Percentiles rank a stretch among this genome's conserved stretches.
Evolutionary conservation across 37 sponge, comb jelly and placozoan genomes (phyloP).

Genomic region (Spongilla lacustris): DNA sequence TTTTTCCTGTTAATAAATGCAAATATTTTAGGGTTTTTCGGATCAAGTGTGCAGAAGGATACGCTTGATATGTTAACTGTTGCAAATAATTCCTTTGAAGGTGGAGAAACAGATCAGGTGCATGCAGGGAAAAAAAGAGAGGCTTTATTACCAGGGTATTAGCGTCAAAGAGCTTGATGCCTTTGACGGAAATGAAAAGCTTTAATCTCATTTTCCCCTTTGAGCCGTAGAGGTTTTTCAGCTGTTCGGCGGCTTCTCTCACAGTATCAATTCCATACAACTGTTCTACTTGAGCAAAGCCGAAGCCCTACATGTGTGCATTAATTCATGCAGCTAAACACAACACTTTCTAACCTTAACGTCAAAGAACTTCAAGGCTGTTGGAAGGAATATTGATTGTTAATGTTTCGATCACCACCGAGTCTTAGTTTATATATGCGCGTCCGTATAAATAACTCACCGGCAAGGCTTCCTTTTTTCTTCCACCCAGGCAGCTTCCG

Average conservation of each 20-base stretch:
- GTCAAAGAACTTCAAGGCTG: constrained; percentile 81
- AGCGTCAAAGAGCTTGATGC: constrained; percentile 78
- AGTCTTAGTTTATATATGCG: no score
- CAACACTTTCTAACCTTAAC: constrained; percentile 58
- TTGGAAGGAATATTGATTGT: not conserved
- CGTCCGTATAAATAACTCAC: constrained; percentile 14
- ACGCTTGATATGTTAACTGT: constrained; percentile 84
- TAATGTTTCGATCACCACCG: no score
- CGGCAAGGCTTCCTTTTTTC: constrained; percentile 69
- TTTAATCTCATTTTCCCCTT: constrained; percentile 83
- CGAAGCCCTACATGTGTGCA: constrained; percentile 57
- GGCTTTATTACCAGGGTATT: constrained; percentile 56
- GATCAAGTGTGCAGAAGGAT: constrained; percentile 92
- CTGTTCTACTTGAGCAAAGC: constrained; percentile 88
- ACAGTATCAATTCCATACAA: constrained; percentile 85
- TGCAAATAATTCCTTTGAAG: constrained; percentile 36
- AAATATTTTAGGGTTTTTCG: constrained; percentile 80
- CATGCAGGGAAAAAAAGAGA: not conserved
- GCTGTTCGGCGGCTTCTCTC: constrained; percentile 70
- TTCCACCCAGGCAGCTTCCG: constrained; percentile 62
- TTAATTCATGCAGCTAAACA: not conserved
- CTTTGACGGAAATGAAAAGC: constrained; percentile 84
- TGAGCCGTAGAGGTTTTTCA: constrained; percentile 81
- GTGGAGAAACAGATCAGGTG: not conserved
- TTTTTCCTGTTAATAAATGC: constrained; percentile 88